phyloP scores from a whole-genome alignment of 2,797 vertebrate genomes.

The Rallus crepitans region DNA sequence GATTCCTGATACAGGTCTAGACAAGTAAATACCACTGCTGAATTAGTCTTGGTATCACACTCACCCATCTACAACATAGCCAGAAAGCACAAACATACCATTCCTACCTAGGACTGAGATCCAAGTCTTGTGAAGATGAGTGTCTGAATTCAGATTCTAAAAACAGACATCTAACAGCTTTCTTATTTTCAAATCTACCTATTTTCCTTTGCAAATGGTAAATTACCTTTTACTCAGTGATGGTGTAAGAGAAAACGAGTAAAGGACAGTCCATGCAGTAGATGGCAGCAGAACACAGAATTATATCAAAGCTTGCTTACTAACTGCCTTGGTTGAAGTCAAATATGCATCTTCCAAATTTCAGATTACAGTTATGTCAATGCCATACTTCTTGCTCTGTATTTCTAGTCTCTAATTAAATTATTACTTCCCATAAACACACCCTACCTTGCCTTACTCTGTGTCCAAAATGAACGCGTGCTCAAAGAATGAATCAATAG shows the following conservation, averaged over 20 bases:
- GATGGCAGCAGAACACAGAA: constrained; percentile 8
- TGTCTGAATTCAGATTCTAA: not conserved
- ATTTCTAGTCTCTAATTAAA: constrained; percentile 28
- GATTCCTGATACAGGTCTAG: not conserved
- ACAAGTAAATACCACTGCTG: not conserved
- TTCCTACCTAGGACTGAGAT: not conserved
- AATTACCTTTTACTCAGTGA: not conserved
- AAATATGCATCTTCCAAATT: not conserved
- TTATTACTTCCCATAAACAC: not conserved
- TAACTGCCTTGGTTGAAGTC: not conserved
- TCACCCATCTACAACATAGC: not conserved
- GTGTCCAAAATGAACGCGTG: constrained; percentile 8
- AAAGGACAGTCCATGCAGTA: not conserved
- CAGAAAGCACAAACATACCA: not conserved
- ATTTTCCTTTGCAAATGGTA: not conserved
- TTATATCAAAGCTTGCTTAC: not conserved
- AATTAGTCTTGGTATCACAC: not conserved
- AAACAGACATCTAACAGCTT: not conserved
- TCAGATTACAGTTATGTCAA: not conserved
- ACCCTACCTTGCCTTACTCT: not conserved
- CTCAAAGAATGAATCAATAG: constrained; percentile 34
- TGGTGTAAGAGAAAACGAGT: not conserved
- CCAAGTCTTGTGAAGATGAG: not conserved
- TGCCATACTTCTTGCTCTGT: not conserved
- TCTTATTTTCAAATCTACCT: constrained; percentile 36